Base-by-base conservation (phyloP, 2,888 invertebrate species). In the Spodoptera exigua region DNA sequence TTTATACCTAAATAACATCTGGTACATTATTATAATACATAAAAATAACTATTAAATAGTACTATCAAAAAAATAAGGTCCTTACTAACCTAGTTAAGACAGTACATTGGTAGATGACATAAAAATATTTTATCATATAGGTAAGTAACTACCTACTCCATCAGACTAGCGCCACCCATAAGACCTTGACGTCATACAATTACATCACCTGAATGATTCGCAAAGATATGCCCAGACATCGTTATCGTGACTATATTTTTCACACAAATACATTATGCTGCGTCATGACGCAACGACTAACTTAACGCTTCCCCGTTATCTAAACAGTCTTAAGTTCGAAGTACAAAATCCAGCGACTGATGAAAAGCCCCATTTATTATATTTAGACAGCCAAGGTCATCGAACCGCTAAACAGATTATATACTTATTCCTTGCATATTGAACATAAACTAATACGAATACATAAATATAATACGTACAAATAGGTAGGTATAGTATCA, bases 311-410 rank as follows among this genome's bases (percentile, higher is more conserved):
- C 27, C 5, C 27, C 27, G 27, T 27, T 27, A 27, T 27, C 35
- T 12, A 13, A 13, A 53, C 9, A 36, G 11, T 40, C n/a, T 2
- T 41, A 34, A 14, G 14, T 39, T 27, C 47, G 44, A 69, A 61
- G 69, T 69, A 11, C 61, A 13, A 62, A 68, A 21, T 39, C 12
- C 61, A 43, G 5, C n/a, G 1, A 17, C 12, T 43, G 21, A 43
- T 56, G 41, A 16, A 13, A 41, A 46, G 46, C 58, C 17, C 35
- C 39, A 45, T 57, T 44, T 32, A 2, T 34, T 44, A 21, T n/a
- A n/a, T n/a, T 37, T 37, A 36, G 27, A 1, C 4, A 14, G n/a
- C 11, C 41, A 68, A 48, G 14, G 21, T 9, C 37, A 35, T 7
- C 11, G 35, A 67, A 10, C 14, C 4, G 34, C 34, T 17, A 40